These are phyloP conservation scores for Sardina pilchardus DNA, from an alignment of 2,113 vertebrate species.

Conservation along the genomic window DNA sequence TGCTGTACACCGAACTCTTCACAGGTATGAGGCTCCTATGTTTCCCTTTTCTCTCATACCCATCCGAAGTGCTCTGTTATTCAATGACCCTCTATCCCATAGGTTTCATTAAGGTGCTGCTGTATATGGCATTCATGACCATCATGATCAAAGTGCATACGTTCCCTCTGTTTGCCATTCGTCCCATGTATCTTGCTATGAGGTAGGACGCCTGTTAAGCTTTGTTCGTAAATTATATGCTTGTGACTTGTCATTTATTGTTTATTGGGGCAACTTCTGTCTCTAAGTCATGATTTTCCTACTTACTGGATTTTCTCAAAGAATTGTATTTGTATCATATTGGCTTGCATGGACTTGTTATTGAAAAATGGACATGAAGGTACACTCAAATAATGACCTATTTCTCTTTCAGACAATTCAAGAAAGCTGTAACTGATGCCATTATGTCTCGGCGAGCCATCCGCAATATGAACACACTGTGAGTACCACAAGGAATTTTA, in stretches of 20 bases:
- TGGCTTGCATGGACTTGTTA: neutral
- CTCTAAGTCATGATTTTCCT: too few species aligned
- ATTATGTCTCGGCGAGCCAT: conserved; percentile 97
- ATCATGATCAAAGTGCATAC: conserved; percentile 99
- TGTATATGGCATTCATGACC: conserved; percentile 98
- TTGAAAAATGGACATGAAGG: neutral
- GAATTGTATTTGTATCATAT: neutral
- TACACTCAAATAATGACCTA: neutral
- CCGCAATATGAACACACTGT: conserved; percentile 98
- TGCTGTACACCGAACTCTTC: conserved; percentile 97
- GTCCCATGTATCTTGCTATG: conserved; percentile 99
- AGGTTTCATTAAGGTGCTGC: conserved; percentile 96
- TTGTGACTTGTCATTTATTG: neutral
- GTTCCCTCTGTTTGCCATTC: conserved; percentile 95
- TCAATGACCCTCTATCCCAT: neutral
- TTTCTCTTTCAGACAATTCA: conserved; percentile 82
- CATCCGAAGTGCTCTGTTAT: neutral
- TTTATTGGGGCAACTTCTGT: neutral
- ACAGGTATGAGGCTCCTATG: conserved; percentile 74
- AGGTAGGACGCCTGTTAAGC: conserved; percentile 69
- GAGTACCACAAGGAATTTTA: conserved; percentile 60
- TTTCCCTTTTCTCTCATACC: neutral
- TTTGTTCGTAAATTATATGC: neutral
- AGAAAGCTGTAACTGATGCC: conserved; percentile 93
- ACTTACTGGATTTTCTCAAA: neutral